Conservation (phyloP, 2,888 invertebrate species). For the Ceriagrion tenellum region DNA sequence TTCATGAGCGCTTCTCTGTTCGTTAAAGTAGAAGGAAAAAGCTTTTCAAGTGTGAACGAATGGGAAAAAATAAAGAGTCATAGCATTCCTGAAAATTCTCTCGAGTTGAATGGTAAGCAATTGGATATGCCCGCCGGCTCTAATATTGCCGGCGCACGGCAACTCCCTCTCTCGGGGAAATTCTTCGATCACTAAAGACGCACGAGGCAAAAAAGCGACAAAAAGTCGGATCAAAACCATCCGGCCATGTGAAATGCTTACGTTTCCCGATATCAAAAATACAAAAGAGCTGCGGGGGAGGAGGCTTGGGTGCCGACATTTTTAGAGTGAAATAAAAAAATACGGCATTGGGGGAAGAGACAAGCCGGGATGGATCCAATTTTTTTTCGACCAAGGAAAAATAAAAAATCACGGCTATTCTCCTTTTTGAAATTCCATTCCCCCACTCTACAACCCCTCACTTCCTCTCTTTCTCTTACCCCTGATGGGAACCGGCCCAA, state of each 20-base stretch:
- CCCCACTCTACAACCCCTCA: neutral
- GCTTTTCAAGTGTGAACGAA: neutral
- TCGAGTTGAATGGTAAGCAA: neutral
- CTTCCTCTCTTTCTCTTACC: constrained; percentile 1
- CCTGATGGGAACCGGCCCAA: neutral
- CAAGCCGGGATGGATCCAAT: neutral
- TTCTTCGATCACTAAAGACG: constrained; percentile 27
- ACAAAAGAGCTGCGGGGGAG: neutral
- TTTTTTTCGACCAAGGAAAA: constrained; percentile 4
- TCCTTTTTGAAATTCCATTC: constrained; percentile 31
- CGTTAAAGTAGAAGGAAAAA: neutral
- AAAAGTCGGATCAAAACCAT: constrained; percentile 28
- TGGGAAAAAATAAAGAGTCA: neutral
- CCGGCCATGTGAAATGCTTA: constrained; percentile 11
- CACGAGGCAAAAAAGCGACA: neutral
- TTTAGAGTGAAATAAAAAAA: constrained; percentile 9
- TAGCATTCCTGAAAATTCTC: neutral
- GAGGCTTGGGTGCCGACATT: neutral
- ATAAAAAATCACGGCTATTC: constrained; percentile 17
- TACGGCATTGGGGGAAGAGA: neutral
- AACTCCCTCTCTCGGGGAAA: neutral
- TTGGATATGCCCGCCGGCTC: neutral
- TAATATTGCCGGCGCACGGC: constrained; percentile 3
- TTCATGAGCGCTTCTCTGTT: neutral
- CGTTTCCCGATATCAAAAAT: constrained; percentile 36